phyloP scores from a whole-genome alignment of 2,888 invertebrate species.

The Halictus quadricinctus region DNA sequence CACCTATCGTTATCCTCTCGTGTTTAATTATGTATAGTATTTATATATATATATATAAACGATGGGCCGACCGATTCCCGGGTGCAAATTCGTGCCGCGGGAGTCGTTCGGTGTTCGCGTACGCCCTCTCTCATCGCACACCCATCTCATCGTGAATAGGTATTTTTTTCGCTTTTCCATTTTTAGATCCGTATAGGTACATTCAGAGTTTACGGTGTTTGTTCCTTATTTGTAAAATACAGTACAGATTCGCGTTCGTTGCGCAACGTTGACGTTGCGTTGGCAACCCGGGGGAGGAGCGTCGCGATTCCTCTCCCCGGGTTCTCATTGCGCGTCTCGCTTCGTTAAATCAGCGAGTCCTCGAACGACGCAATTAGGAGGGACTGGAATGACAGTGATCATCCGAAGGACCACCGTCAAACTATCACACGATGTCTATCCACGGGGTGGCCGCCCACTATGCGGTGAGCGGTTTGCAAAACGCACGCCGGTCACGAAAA shows the following conservation, averaged over 20 bases:
- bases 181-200: constrained; percentile 60
- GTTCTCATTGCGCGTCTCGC: not conserved
- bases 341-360: not conserved
- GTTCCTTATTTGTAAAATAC: constrained; percentile 64
- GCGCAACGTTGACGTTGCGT: constrained; percentile 47
- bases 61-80: constrained; percentile 13
- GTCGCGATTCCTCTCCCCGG: not conserved
- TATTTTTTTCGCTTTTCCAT: not conserved
- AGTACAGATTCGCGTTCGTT: constrained; percentile 38
- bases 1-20: constrained; percentile 66
- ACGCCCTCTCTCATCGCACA: not conserved
- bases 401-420: not conserved
- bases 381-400: constrained; percentile 28
- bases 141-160: not conserved
- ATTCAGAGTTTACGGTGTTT: constrained; percentile 60
- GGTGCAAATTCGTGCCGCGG: not conserved
- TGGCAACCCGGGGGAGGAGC: constrained; percentile 19
- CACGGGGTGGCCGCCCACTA: not conserved
- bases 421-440: constrained; percentile 33
- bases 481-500: constrained; percentile 36
- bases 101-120: not conserved
- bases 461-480: not conserved
- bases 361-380: constrained; percentile 17
- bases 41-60: constrained; percentile 42
- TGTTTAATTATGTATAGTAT: constrained; percentile 62